Evolutionary conservation across 2,797 vertebrate genomes (phyloP).

Genomic region (Sparidentex hasta): DNA sequence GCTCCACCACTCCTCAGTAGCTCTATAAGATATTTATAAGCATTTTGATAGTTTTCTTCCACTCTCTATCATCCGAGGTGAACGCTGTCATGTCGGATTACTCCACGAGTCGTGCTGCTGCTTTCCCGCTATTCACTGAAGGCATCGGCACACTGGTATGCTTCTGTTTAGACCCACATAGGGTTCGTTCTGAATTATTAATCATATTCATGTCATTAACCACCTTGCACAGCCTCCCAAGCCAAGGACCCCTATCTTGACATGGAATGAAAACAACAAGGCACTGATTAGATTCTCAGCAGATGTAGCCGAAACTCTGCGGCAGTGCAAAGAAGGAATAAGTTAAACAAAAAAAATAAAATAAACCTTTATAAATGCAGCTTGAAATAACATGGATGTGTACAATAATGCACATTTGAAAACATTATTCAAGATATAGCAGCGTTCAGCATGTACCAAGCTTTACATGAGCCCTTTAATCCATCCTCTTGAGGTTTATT

Average conservation of each 20-base stretch:
- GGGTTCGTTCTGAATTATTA: conserved; percentile 78
- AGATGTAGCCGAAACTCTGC: conserved; percentile 37
- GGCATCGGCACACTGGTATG: conserved; percentile 32
- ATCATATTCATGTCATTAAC: conserved; percentile 73
- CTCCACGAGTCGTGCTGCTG: conserved; percentile 51
- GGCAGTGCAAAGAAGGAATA: background rate
- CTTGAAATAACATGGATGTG: background rate
- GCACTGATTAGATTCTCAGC: conserved; percentile 64
- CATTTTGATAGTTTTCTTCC: conserved; percentile 83
- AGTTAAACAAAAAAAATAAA: background rate
- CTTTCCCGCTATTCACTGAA: conserved; percentile 60
- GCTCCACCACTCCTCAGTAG: conserved; percentile 43
- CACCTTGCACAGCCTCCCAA: conserved; percentile 43
- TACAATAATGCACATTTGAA: background rate
- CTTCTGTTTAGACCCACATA: conserved; percentile 62
- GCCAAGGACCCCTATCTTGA: conserved; percentile 40
- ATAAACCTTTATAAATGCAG: conserved; percentile 2
- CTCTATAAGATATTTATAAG: conserved; percentile 84
- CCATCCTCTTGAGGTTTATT: background rate
- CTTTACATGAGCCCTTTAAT: background rate
- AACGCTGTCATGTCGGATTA: conserved; percentile 84
- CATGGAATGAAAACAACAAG: conserved; percentile 57
- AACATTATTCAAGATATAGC: background rate
- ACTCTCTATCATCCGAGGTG: conserved; percentile 81
- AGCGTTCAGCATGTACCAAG: background rate